These are phyloP conservation scores for Cinara cedri DNA, from an alignment of 2,888 invertebrate species.

Conservation along the genomic window DNA sequence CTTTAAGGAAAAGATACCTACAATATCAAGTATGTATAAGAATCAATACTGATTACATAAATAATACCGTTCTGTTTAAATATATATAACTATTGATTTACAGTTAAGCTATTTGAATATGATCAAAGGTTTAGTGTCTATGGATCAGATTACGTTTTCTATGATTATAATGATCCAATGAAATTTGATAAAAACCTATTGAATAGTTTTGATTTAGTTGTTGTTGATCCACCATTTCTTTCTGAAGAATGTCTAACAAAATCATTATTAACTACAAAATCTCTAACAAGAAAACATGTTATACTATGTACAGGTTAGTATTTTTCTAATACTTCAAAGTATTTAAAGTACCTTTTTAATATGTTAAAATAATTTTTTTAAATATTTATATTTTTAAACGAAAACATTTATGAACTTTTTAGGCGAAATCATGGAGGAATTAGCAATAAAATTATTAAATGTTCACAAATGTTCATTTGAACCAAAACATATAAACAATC, in stretches of 20 bases:
- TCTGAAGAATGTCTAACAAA: conserved; percentile 90
- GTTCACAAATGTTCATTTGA: conserved; percentile 73
- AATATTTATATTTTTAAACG: not conserved
- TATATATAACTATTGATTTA: conserved; percentile 62
- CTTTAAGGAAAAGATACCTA: conserved; percentile 56
- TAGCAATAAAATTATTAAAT: conserved; percentile 70
- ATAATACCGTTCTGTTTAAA: not conserved
- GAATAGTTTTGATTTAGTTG: conserved; percentile 77
- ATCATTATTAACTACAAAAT: conserved; percentile 77
- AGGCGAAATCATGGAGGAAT: conserved; percentile 79
- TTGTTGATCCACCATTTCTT: conserved; percentile 94
- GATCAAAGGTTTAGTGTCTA: conserved; percentile 82
- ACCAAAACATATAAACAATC: conserved; percentile 85
- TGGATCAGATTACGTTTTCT: conserved; percentile 80
- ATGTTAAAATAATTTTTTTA: not conserved
- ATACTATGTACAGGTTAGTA: conserved; percentile 82
- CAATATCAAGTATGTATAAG: conserved; percentile 62
- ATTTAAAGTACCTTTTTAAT: too few relatives aligned
- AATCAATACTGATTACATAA: conserved; percentile 57
- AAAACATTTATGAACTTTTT: conserved; percentile 38
- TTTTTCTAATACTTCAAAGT: not conserved
- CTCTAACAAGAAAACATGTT: conserved; percentile 76
- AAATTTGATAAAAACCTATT: conserved; percentile 70
- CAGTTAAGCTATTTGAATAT: conserved; percentile 81
- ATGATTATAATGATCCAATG: conserved; percentile 85